Conservation (phyloP, 2,888 invertebrate genomes). For the Drosophila parthenogenetica region DNA sequence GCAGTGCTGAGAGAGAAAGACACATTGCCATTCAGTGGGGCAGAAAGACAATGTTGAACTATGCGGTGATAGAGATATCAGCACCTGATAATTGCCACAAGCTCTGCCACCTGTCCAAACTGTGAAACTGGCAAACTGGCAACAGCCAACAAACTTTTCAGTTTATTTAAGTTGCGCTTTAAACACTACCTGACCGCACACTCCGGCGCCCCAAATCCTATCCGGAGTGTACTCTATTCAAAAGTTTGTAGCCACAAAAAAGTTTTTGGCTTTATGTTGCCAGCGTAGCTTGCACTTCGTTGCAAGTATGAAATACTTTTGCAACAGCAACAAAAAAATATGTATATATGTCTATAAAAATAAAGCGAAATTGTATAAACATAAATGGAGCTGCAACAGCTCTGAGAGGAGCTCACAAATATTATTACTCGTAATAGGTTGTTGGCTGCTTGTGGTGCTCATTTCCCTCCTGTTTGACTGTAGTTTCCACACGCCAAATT, state of each 20-base stretch:
- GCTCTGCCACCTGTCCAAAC: slow-evolving; percentile 15
- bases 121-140: slow-evolving; percentile 12
- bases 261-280: slow-evolving; percentile 10
- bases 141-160: slow-evolving; percentile 9
- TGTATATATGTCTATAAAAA: slow-evolving; percentile 31
- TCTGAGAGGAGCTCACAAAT: slow-evolving; percentile 46
- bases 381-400: slow-evolving; percentile 49
- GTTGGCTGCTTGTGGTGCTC: slow-evolving; percentile 61
- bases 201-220: slow-evolving; percentile 11
- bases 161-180: slow-evolving; percentile 60
- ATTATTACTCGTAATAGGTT: slow-evolving; percentile 60
- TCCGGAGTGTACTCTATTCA: slow-evolving; percentile 56
- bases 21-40: neutral
- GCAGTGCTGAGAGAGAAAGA: slow-evolving; percentile 5
- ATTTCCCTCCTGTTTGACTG: slow-evolving; percentile 33
- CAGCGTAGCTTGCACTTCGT: neutral
- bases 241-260: slow-evolving; percentile 52
- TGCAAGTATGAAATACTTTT: slow-evolving; percentile 13
- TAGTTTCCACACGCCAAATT: slow-evolving; percentile 36
- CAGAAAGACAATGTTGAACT: neutral
- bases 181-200: slow-evolving; percentile 35
- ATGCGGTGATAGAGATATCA: slow-evolving; percentile 10
- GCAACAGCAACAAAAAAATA: slow-evolving; percentile 33
- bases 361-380: slow-evolving; percentile 46
- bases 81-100: slow-evolving; percentile 63